Evolutionary conservation across 2,113 vertebrate genomes (phyloP), one percentile per base, ranked within the genome.

Genomic region (Phaetusa simplex): DNA sequence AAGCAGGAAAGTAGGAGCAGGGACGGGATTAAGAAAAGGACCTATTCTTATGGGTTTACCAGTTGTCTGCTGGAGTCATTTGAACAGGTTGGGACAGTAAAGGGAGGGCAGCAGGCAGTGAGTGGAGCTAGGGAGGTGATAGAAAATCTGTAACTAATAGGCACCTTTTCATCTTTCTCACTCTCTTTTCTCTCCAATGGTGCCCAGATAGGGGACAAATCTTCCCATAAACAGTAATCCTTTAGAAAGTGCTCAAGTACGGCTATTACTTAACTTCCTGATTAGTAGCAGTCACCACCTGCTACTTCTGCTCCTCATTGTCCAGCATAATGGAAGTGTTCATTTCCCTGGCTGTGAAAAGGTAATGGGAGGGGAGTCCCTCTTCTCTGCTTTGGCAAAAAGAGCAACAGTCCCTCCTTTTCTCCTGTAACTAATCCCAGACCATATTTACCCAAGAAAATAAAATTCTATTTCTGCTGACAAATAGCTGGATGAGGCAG

Each of bases 201-300:
- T 86, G 66, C 78, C 66, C 74, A 94, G 88, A 90, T 34, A 95
- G 67, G 64, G 82, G 67, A 92, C 82, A 97, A 95, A 87, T 78
- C 82, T 95, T 95, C 67, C 93, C 55, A 74, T 80, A 93, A 93
- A 66, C 43, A 70, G 66, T 76, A 94, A 96, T 91, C 81, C 96
- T 96, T 95, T 91, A 62, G 74, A 93, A 91, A 94, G 67, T 66
- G 78, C 62, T 95, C 90, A 61, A 96, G 79, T 83, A 83, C 4
- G 4, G 90, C 93, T 94, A 58, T 93, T 96, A 93, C 95, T 90
- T 93, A 95, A 90, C 92, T 92, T 96, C 82, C 90, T 90, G 90
- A 93, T 96, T 93, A 93, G 87, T 30, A 86, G 93, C 90, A 96
- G 84, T 88, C 85, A 83, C 96, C 97, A 96, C 95, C 92, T 96